Conservation (phyloP, 2,888 invertebrate genomes). For the Hyposoter didymator region DNA sequence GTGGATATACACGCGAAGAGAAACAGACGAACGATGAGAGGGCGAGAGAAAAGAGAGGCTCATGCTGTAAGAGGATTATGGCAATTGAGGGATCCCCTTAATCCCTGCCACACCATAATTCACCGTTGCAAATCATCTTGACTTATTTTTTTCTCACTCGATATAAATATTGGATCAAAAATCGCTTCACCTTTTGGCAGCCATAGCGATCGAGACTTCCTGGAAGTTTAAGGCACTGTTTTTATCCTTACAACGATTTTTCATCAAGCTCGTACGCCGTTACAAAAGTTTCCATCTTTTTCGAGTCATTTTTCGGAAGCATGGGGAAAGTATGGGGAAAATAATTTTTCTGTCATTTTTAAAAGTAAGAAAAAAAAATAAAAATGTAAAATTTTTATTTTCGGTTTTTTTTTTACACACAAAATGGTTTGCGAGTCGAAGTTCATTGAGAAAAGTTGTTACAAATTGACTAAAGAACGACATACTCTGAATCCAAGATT, state of each 20-base stretch:
- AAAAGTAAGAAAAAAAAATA: too few relatives aligned
- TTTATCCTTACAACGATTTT: background rate
- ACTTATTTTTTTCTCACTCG: constrained; percentile 19
- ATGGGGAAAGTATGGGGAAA: too few relatives aligned
- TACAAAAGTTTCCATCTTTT: background rate
- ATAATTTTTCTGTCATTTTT: too few relatives aligned
- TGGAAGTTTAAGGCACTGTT: constrained; percentile 13
- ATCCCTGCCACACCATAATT: constrained; percentile 65
- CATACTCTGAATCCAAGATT: too few relatives aligned
- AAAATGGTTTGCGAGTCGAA: too few relatives aligned
- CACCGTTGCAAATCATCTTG: constrained; percentile 36
- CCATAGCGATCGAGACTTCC: constrained; percentile 8
- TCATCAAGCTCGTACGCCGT: background rate
- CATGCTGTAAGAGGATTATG: constrained; percentile 41
- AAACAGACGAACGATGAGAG: background rate
- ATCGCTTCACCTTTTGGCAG: constrained; percentile 15
- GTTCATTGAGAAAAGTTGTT: too few relatives aligned
- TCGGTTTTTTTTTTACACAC: too few relatives aligned
- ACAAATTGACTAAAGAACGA: too few relatives aligned
- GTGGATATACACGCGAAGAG: constrained; percentile 64
- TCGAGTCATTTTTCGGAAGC: too few relatives aligned
- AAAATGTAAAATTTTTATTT: too few relatives aligned
- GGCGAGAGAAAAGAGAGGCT: background rate
- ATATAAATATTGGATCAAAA: constrained; percentile 54
- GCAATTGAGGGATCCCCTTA: constrained; percentile 68